Percentiles rank a stretch among this genome's conserved stretches.
Conservation (phyloP, 2,113 vertebrate genomes). For the Alaudala cheleensis region DNA sequence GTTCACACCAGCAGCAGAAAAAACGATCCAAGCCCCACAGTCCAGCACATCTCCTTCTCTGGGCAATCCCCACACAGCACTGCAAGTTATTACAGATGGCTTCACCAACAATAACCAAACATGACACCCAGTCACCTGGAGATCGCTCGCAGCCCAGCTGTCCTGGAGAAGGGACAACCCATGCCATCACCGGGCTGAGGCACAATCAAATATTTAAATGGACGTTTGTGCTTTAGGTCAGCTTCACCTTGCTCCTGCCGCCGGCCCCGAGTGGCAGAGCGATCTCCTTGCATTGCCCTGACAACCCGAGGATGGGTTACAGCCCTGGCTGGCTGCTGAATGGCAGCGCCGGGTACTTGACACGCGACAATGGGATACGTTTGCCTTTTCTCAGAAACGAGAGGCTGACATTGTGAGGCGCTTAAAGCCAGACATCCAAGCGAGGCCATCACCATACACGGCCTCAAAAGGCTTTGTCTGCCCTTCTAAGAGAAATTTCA, state of each 20-base stretch:
- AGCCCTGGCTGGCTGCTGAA: conserved; percentile 30
- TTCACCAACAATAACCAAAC: background rate
- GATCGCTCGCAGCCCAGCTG: background rate
- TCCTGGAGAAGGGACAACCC: background rate
- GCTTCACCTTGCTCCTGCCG: background rate
- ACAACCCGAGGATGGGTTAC: conserved; percentile 39
- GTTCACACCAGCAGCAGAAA: background rate
- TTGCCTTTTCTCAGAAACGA: conserved; percentile 52
- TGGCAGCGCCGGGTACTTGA: conserved; percentile 52
- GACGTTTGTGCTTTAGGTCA: conserved; percentile 3
- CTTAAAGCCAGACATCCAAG: conserved; percentile 64
- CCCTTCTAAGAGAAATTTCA: conserved; percentile 68
- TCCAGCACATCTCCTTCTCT: background rate
- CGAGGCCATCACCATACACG: conserved; percentile 54
- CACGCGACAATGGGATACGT: conserved; percentile 54
- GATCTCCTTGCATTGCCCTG: conserved; percentile 37
- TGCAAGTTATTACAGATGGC: background rate
- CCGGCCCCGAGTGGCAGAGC: background rate
- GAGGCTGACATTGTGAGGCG: conserved; percentile 51
- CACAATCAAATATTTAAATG: conserved; percentile 46
- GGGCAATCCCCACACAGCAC: fast-evolving
- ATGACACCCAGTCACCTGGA: background rate
- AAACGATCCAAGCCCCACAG: fast-evolving
- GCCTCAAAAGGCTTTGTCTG: conserved; percentile 71
- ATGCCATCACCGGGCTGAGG: background rate